phyloP scores from a whole-genome alignment of 35 echinoderm and acorn worm species.

The Apostichopus californicus region DNA sequence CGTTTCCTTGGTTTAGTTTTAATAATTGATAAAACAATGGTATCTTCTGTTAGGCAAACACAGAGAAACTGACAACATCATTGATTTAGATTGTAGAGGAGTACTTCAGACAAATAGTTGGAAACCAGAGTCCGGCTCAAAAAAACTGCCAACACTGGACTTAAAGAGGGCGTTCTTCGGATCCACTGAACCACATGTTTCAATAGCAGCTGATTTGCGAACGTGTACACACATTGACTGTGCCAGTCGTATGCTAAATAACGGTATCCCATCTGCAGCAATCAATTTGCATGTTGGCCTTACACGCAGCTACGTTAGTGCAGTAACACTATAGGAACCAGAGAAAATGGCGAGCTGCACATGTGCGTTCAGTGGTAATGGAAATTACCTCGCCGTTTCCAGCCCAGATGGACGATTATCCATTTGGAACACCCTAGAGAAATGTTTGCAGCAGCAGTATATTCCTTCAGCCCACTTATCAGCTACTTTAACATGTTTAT shows the following conservation, averaged over 20 bases:
- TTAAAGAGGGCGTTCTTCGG: constrained; percentile 12
- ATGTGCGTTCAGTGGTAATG: constrained; percentile 45
- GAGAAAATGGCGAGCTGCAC: constrained; percentile 49
- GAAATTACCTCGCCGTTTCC: constrained; percentile 48
- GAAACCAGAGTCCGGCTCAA: no score
- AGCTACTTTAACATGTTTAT: constrained; percentile 43
- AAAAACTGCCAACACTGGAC: no score
- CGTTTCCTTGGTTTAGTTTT: no score
- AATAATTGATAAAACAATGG: no score
- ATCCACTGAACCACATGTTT: constrained; percentile 17
- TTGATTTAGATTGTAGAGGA: no score
- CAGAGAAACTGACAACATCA: no score
- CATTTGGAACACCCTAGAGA: constrained; percentile 40
- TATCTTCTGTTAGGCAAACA: no score
- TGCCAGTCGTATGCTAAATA: neutral
- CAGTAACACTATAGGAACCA: neutral
- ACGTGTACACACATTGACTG: neutral
- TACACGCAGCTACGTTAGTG: no score
- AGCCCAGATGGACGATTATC: constrained; percentile 51
- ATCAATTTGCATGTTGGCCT: neutral
- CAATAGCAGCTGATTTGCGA: neutral
- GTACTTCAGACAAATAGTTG: no score
- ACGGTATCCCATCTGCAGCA: neutral
- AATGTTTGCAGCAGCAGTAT: constrained; percentile 38
- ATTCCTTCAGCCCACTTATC: constrained; percentile 50